phyloP scores from a whole-genome alignment of 2,113 vertebrate species.

The Mandrillus leucophaeus region DNA sequence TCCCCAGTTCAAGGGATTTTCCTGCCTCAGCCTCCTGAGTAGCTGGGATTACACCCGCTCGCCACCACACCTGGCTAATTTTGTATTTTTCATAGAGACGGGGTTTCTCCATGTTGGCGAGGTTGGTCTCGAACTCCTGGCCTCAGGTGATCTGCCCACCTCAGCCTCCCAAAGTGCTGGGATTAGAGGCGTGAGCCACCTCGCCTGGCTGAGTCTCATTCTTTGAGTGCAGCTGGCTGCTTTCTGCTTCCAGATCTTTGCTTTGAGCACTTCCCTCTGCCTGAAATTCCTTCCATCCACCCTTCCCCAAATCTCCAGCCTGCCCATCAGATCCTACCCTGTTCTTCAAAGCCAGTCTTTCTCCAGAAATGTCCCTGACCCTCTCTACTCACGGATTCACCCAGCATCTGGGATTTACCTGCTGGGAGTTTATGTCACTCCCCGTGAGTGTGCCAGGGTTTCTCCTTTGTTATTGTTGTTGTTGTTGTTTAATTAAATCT shows the following conservation, averaged over 20 bases:
- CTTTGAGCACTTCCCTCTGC: neutral
- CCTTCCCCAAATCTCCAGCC: neutral
- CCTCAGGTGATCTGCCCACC: too few relatives aligned
- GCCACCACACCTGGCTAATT: too few relatives aligned
- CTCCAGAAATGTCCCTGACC: neutral
- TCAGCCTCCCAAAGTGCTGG: too few relatives aligned
- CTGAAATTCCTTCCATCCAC: neutral
- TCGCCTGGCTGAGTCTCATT: accelerated
- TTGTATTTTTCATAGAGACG: too few relatives aligned
- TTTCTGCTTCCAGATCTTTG: neutral
- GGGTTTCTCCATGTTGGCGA: too few relatives aligned
- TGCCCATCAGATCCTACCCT: neutral
- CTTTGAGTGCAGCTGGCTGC: neutral
- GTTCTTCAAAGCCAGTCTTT: neutral
- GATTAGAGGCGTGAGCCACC: too few relatives aligned
- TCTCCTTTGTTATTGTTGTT: neutral
- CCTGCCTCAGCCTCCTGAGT: too few relatives aligned
- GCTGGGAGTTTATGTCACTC: neutral
- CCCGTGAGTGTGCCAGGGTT: neutral
- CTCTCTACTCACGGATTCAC: accelerated
- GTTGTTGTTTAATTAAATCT: neutral
- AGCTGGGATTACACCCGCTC: too few relatives aligned
- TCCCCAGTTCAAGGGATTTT: too few relatives aligned
- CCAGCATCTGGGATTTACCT: neutral
- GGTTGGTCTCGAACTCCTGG: too few relatives aligned